Evolutionary conservation across 2,888 invertebrate species (phyloP).

Genomic region (Tenthredo amoena): DNA sequence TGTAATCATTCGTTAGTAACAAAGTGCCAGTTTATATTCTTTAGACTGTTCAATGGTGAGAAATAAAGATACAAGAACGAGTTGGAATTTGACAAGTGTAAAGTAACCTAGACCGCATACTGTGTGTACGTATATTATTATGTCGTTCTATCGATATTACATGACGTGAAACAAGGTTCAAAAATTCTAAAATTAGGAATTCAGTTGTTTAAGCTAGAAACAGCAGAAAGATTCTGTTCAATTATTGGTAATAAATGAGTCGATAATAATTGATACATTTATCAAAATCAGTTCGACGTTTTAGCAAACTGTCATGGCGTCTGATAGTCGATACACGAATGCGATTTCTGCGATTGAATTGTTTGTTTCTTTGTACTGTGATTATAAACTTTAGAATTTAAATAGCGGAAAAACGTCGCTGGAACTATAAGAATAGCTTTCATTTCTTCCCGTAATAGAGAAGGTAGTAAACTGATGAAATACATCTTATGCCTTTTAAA

Average conservation of each 20-base stretch:
- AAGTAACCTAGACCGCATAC: background rate
- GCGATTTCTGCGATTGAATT: background rate
- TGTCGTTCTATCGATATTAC: background rate
- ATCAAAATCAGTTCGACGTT: background rate
- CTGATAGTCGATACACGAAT: background rate
- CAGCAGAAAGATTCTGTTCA: background rate
- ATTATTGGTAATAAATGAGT: background rate
- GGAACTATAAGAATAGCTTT: background rate
- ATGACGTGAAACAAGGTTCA: background rate
- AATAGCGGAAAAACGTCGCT: background rate
- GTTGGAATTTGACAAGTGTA: background rate
- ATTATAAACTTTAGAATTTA: background rate
- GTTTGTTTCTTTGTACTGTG: background rate
- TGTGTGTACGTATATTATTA: background rate
- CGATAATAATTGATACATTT: background rate
- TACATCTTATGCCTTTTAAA: background rate
- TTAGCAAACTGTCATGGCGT: conserved; percentile 12
- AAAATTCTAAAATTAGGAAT: background rate
- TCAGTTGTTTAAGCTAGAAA: background rate
- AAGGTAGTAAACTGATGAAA: background rate
- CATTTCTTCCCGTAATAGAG: background rate
- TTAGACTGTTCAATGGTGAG: background rate
- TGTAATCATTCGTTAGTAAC: background rate
- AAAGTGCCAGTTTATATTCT: background rate
- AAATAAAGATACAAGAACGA: background rate